These are phyloP conservation scores for Akabosia matsudoensis DNA, from an alignment of 1,140 invertebrate genomes.

Conservation along the genomic window DNA sequence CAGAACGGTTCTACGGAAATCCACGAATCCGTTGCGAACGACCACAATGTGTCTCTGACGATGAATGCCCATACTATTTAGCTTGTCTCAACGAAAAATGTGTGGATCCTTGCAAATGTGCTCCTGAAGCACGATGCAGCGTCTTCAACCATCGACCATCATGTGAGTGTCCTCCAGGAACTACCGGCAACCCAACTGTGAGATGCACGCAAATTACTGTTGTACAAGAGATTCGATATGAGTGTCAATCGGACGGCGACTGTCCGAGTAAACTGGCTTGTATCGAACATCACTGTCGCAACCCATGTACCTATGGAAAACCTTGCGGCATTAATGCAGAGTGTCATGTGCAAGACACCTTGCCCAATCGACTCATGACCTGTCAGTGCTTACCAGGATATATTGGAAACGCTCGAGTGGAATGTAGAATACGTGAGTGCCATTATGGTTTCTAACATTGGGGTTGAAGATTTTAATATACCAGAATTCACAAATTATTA, in stretches of 20 bases:
- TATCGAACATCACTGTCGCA: slow-evolving; percentile 72
- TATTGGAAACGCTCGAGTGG: slow-evolving; percentile 75
- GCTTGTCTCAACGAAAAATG: slow-evolving; percentile 72
- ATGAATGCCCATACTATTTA: slow-evolving; percentile 69
- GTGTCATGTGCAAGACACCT: slow-evolving; percentile 75
- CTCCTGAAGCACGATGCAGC: slow-evolving; percentile 66
- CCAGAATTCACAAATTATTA: too few relatives aligned
- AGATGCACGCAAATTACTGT: slow-evolving; percentile 58
- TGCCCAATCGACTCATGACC: slow-evolving; percentile 80
- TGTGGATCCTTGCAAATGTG: slow-evolving; percentile 73
- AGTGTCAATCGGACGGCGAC: slow-evolving; percentile 77
- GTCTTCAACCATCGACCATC: slow-evolving; percentile 71
- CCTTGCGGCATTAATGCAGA: slow-evolving; percentile 76
- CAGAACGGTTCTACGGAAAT: slow-evolving; percentile 68
- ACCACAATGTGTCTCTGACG: slow-evolving; percentile 70
- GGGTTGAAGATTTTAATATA: too few relatives aligned
- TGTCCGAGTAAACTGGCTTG: slow-evolving; percentile 80
- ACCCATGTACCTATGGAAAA: slow-evolving; percentile 73
- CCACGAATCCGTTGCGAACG: slow-evolving; percentile 69
- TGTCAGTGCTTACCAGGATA: slow-evolving; percentile 77
- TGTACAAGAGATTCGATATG: slow-evolving; percentile 57
- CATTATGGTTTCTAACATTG: slow-evolving; percentile 13
- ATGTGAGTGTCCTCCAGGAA: slow-evolving; percentile 79
- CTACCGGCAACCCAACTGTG: slow-evolving; percentile 70
- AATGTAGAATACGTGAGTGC: slow-evolving; percentile 69